Percentiles rank a stretch among this genome's conserved stretches.
Evolutionary conservation across 2,113 vertebrate species (phyloP).

Genomic region (Dunckerocampus dactyliophorus): DNA sequence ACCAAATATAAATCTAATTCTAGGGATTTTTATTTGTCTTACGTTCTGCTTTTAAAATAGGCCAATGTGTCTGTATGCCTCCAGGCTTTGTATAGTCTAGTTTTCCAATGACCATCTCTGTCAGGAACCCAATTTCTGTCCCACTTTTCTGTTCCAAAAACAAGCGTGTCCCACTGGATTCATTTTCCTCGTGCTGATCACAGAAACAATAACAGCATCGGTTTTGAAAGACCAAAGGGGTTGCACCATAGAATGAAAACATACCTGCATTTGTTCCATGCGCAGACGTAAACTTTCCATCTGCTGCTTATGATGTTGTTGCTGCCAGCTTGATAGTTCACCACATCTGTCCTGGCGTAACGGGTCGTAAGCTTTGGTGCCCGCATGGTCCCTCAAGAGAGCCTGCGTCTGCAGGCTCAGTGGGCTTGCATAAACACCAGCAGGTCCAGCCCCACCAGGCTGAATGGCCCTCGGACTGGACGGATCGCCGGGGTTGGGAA

Average conservation of each 20-base stretch:
- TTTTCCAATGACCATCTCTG: slow-evolving; percentile 22
- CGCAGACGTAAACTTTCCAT: slow-evolving; percentile 83
- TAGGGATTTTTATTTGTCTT: slow-evolving; percentile 6
- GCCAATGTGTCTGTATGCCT: slow-evolving; percentile 15
- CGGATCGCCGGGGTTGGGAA: slow-evolving; percentile 46
- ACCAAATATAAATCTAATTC: background rate
- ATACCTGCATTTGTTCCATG: slow-evolving; percentile 93
- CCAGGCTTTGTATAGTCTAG: slow-evolving; percentile 12
- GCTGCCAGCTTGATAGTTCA: slow-evolving; percentile 82
- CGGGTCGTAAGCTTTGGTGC: slow-evolving; percentile 65
- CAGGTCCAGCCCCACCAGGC: slow-evolving; percentile 56
- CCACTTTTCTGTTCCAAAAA: slow-evolving; percentile 6
- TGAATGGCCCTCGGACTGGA: slow-evolving; percentile 46
- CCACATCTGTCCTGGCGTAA: slow-evolving; percentile 71
- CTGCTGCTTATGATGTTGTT: slow-evolving; percentile 78
- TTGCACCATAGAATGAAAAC: background rate
- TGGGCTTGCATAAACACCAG: slow-evolving; percentile 68
- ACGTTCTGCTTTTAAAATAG: slow-evolving; percentile 15
- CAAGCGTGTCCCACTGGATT: slow-evolving; percentile 2
- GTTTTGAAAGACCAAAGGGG: background rate
- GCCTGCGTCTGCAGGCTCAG: slow-evolving; percentile 65
- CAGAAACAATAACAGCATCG: background rate
- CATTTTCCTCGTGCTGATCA: too few species aligned
- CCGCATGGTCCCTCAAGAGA: slow-evolving; percentile 72
- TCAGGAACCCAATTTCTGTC: slow-evolving; percentile 4